Evolutionary conservation across 2,797 vertebrate species (phyloP).

Genomic region (Pagetopsis macropterus): DNA sequence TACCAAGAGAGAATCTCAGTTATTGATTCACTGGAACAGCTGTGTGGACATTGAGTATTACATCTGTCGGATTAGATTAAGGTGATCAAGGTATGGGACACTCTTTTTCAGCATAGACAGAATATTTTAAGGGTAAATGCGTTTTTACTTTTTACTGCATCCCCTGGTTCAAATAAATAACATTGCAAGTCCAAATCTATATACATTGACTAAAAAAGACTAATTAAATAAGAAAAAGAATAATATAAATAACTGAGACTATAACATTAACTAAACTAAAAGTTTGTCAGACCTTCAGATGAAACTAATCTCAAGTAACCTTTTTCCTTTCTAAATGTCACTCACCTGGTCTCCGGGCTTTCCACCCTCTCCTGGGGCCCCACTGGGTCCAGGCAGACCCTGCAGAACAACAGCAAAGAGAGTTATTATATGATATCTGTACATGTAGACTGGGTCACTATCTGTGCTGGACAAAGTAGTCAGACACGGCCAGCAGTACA

Average conservation of each 20-base stretch:
- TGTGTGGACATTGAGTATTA: no score
- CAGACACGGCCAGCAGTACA: no score
- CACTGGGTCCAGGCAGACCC: conserved; percentile 92
- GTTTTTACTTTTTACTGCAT: background rate
- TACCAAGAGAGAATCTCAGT: background rate
- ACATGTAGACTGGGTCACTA: background rate
- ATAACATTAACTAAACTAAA: background rate
- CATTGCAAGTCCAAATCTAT: background rate
- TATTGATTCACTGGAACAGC: background rate
- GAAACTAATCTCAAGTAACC: background rate
- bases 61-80: background rate
- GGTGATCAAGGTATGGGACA: background rate
- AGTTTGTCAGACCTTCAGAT: conserved; percentile 6
- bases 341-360: conserved; percentile 94
- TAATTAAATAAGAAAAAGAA: background rate
- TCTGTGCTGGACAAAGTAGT: no score
- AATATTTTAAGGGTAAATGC: background rate
- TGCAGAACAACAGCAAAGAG: conserved; percentile 65
- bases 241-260: background rate
- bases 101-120: background rate
- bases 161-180: no score
- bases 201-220: background rate
- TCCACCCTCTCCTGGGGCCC: conserved; percentile 91
- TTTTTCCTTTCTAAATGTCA: background rate
- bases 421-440: conserved; percentile 27